Evolutionary conservation across 2,888 invertebrate species (phyloP).

Genomic region (Lepidocyrtinus sp.): DNA sequence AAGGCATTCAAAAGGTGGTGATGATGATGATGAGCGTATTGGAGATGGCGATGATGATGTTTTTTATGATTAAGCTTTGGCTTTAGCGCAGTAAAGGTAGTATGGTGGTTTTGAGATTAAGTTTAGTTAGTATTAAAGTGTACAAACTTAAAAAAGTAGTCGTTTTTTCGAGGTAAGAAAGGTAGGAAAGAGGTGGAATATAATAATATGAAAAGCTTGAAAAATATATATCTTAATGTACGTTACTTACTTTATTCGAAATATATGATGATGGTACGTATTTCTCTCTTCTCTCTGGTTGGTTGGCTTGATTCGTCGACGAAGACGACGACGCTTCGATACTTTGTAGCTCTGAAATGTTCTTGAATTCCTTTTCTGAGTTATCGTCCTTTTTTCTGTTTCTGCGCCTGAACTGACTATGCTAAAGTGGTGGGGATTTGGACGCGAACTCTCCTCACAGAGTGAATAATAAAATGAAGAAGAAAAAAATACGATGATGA

Average conservation of each 20-base stretch:
- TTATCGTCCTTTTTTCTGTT: conserved; percentile 41
- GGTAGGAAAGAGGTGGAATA: conserved; percentile 63
- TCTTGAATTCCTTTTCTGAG: conserved; percentile 54
- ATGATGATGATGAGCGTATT: neutral
- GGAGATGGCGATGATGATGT: conserved; percentile 23
- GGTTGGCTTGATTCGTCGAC: conserved; percentile 53
- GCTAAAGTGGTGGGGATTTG: conserved; percentile 18
- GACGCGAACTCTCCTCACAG: conserved; percentile 17
- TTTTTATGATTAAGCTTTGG: conserved; percentile 35
- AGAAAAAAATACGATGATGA: conserved; percentile 12
- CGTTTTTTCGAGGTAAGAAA: conserved; percentile 58
- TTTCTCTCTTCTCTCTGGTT: conserved; percentile 48
- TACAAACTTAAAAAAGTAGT: conserved; percentile 53
- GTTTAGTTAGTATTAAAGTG: conserved; percentile 52
- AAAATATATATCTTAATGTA: conserved; percentile 54
- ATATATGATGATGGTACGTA: conserved; percentile 25
- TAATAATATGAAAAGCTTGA: conserved; percentile 27
- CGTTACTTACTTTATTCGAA: conserved; percentile 58
- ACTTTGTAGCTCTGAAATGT: conserved; percentile 46
- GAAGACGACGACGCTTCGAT: conserved; percentile 60
- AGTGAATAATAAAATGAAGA: conserved; percentile 46
- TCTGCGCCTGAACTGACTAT: conserved; percentile 48
- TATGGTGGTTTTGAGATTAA: conserved; percentile 30
- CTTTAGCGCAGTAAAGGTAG: conserved; percentile 39
- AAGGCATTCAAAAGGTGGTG: neutral